A percentile compares a stretch with the other conserved stretches of the same genome.
These are phyloP conservation scores for Pseudochirops cupreus DNA, from an alignment of 2,797 vertebrate genomes.

Conservation along the genomic window DNA sequence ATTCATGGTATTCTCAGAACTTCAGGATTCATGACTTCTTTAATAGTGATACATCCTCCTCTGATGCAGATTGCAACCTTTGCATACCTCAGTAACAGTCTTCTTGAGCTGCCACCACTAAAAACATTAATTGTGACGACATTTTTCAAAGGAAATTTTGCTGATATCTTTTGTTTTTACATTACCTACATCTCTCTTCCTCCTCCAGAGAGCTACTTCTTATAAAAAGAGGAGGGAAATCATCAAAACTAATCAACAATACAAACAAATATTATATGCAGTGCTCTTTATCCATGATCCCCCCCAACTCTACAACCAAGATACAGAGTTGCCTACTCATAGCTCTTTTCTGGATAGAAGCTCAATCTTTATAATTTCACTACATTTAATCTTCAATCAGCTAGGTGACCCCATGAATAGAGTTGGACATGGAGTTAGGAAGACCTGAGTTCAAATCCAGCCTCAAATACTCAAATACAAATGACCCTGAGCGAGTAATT, in stretches of 20 bases:
- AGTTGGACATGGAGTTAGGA: neutral
- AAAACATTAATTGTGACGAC: neutral
- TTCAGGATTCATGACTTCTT: neutral
- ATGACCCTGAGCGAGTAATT: neutral
- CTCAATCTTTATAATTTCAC: neutral
- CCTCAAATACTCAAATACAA: neutral
- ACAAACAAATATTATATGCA: neutral
- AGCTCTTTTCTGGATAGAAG: neutral
- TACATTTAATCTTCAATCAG: neutral
- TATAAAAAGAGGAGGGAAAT: neutral
- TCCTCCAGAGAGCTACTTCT: neutral
- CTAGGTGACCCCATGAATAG: neutral
- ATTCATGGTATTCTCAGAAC: neutral
- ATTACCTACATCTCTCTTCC: neutral
- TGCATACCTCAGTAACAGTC: neutral
- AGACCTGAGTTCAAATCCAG: neutral
- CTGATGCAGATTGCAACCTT: neutral
- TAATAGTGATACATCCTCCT: neutral
- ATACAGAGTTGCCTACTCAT: neutral
- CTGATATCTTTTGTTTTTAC: neutral
- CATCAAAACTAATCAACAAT: neutral
- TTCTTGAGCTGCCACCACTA: neutral
- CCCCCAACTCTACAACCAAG: neutral
- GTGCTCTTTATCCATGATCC: neutral
- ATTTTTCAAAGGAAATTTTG: neutral